A percentile compares a stretch with the other conserved stretches of the same genome.
Conservation (phyloP, 2,797 vertebrate species). For the Tragelaphus oryx region DNA sequence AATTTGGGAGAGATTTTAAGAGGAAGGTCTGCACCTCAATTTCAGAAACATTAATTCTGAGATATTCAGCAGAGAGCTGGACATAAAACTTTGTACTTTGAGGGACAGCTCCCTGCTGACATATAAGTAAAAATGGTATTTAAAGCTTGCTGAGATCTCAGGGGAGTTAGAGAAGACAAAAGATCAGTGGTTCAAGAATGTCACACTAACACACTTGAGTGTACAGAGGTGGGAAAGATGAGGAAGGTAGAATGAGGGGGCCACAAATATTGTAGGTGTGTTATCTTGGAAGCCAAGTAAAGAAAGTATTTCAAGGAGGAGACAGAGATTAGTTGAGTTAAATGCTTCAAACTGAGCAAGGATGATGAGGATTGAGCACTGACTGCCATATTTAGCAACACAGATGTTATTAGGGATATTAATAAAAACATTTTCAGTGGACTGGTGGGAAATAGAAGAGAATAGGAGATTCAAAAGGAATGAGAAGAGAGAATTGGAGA, state of each 20-base stretch:
- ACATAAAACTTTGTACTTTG: neutral
- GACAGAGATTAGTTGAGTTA: neutral
- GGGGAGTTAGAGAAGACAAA: neutral
- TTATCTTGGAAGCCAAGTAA: neutral
- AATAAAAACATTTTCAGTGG: neutral
- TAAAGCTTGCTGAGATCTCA: neutral
- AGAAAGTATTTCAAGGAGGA: neutral
- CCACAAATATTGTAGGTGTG: too few relatives aligned
- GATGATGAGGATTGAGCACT: neutral
- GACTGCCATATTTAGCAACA: neutral
- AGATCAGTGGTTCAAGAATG: neutral
- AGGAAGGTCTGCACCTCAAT: neutral
- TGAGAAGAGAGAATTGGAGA: neutral
- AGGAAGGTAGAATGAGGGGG: neutral
- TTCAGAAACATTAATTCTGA: neutral
- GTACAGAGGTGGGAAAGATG: neutral
- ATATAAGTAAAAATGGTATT: neutral
- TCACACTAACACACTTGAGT: neutral
- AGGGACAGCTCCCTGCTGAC: neutral
- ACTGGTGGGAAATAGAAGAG: neutral
- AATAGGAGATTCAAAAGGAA: neutral
- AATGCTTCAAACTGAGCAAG: neutral
- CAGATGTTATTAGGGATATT: neutral
- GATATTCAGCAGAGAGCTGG: neutral
- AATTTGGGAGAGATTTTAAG: neutral